These are phyloP conservation scores for Armadillidium nasatum DNA, from an alignment of 1,140 invertebrate species.

Conservation along the genomic window DNA sequence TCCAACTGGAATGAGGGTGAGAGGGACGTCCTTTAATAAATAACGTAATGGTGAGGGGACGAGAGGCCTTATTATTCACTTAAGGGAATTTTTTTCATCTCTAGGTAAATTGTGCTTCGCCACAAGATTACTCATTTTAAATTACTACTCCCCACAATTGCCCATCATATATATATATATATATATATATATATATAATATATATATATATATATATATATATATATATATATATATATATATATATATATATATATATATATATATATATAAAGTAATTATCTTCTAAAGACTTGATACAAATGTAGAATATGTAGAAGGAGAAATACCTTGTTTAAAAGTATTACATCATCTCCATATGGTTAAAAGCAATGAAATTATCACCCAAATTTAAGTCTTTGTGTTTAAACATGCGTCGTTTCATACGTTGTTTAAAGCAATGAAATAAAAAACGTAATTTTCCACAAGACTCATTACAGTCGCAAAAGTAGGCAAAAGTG, in stretches of 20 bases:
- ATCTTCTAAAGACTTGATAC: too few relatives aligned
- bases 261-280: conserved; percentile 13
- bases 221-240: conserved; percentile 10
- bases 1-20: conserved; percentile 2
- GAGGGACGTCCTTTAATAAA: conserved; percentile 7
- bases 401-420: too few relatives aligned
- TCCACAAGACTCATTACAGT: too few relatives aligned
- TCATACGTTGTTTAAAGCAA: too few relatives aligned
- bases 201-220: background rate
- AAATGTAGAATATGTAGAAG: too few relatives aligned
- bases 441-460: too few relatives aligned
- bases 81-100: conserved; percentile 3
- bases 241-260: conserved; percentile 1
- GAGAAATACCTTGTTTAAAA: too few relatives aligned
- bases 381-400: too few relatives aligned
- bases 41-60: conserved; percentile 6
- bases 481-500: too few relatives aligned
- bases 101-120: conserved; percentile 1
- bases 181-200: background rate
- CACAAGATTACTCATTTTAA: background rate
- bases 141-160: background rate
- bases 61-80: conserved; percentile 9
- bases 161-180: background rate
- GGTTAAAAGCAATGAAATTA: too few relatives aligned
- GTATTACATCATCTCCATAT: too few relatives aligned